Evolutionary conservation across 1,140 invertebrate genomes (phyloP), one percentile per base, ranked within the genome.

Genomic region (Lepidurus arcticus): DNA sequence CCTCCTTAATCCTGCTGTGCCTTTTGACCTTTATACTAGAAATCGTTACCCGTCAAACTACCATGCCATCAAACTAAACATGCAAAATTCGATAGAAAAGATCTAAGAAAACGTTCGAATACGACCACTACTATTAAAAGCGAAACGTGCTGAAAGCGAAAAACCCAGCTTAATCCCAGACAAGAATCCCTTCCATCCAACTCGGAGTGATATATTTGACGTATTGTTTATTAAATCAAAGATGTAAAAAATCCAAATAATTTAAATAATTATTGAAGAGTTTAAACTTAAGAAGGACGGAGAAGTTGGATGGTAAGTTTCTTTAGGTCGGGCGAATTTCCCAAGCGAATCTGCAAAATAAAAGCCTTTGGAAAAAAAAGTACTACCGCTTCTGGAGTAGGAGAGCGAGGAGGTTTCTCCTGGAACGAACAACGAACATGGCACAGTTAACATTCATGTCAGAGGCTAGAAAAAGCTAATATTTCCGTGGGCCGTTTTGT

Each of bases 371-470:
- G 65, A 78, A 42, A 43, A 26, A 13, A 42, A 26, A 42, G 74
- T 78, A 78, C 78, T 78, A 78, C 78, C 78, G 78, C 78, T 78
- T 78, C 78, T 44, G 78, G 78, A 74, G 43, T 42, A 78, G 78
- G 75, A 78, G 65, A 78, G 73, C 73, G 78, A 78, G 78, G 34
- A 74, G 78, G 42, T 74, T 78, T 78, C 78, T 78, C 78, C 78
- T 78, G 78, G 44, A 47, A 78, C 74, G 43, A 74, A 75, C 9
- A 73, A 78, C 73, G 44, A 44, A 75, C 74, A 74, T 53, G 44
- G n/a, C 45, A 76, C 53, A 65, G 53, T 65, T 65, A 65, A 65
- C 53, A 65, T 65, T 65, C 53, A 65, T 65, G 53, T 65, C 53
- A 16, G 53, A 65, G 16, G 53, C 34, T 34, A 34, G 53, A 8